Evolutionary conservation across 2,888 invertebrate species (phyloP).

Genomic region (Halictus ligatus): DNA sequence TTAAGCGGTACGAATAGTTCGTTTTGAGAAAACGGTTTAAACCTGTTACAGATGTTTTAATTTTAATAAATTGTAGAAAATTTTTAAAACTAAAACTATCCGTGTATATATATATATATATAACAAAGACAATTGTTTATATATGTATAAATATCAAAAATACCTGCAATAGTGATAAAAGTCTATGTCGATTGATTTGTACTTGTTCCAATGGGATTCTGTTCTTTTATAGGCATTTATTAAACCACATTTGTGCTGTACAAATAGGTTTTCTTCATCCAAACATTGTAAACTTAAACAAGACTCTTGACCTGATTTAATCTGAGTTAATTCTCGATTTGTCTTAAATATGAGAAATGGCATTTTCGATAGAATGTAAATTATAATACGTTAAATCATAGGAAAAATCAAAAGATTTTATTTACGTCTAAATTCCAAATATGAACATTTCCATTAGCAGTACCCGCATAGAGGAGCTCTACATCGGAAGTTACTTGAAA

Average conservation of each 20-base stretch:
- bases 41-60: slow-evolving; percentile 66
- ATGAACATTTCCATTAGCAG: slow-evolving; percentile 90
- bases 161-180: slow-evolving; percentile 90
- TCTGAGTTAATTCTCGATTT: slow-evolving; percentile 86
- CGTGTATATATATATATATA: too few species aligned
- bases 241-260: slow-evolving; percentile 91
- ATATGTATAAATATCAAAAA: background rate
- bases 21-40: slow-evolving; percentile 85
- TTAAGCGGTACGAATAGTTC: slow-evolving; percentile 89
- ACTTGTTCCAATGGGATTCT: slow-evolving; percentile 86
- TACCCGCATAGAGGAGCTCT: slow-evolving; percentile 89
- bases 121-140: background rate
- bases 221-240: slow-evolving; percentile 88
- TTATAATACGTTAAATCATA: background rate
- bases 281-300: slow-evolving; percentile 88
- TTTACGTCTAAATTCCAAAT: slow-evolving; percentile 92
- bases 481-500: slow-evolving; percentile 84
- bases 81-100: background rate
- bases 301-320: slow-evolving; percentile 86
- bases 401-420: slow-evolving; percentile 26
- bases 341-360: slow-evolving; percentile 86
- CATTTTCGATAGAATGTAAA: background rate
- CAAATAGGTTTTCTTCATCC: slow-evolving; percentile 87
- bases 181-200: slow-evolving; percentile 86
- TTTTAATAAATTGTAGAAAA: background rate